Conservation (phyloP, 2,113 vertebrate genomes). For the Chascanopsetta lugubris region DNA sequence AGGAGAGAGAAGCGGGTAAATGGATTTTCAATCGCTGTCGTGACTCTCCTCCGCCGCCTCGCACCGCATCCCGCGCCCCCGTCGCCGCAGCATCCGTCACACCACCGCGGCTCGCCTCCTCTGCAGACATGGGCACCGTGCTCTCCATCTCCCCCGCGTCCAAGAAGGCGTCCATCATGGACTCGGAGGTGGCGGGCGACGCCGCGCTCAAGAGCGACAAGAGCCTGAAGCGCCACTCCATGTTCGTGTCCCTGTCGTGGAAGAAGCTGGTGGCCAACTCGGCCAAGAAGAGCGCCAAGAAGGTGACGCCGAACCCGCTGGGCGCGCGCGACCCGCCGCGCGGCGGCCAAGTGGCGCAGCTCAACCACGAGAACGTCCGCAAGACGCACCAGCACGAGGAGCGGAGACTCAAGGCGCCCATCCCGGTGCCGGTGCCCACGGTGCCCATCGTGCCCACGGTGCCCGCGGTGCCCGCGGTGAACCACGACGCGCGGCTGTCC, state of each 20-base stretch:
- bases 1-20: slow-evolving; percentile 46
- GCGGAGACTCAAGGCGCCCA: slow-evolving; percentile 79
- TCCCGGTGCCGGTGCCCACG: slow-evolving; percentile 84
- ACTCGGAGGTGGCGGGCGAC: slow-evolving; percentile 49
- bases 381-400: slow-evolving; percentile 72
- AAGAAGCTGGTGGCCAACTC: slow-evolving; percentile 88
- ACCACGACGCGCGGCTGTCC: slow-evolving; percentile 62
- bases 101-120: slow-evolving; percentile 46
- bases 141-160: slow-evolving; percentile 88
- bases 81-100: slow-evolving; percentile 45
- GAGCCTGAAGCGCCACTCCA: slow-evolving; percentile 87
- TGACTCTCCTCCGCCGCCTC: slow-evolving; percentile 63
- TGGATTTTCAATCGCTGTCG: slow-evolving; percentile 68
- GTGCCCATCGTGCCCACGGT: slow-evolving; percentile 68
- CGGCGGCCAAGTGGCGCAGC: slow-evolving; percentile 72
- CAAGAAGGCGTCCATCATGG: slow-evolving; percentile 81
- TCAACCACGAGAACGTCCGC: slow-evolving; percentile 74
- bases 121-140: slow-evolving; percentile 89
- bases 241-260: slow-evolving; percentile 91
- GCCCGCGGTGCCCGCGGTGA: slow-evolving; percentile 51
- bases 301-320: slow-evolving; percentile 87
- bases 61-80: slow-evolving; percentile 44
- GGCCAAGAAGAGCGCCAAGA: slow-evolving; percentile 91
- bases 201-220: slow-evolving; percentile 80
- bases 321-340: slow-evolving; percentile 50